A percentile compares a stretch with the other conserved stretches of the same genome.
Conservation (phyloP, 2,113 vertebrate genomes). For the Octodon degus region DNA sequence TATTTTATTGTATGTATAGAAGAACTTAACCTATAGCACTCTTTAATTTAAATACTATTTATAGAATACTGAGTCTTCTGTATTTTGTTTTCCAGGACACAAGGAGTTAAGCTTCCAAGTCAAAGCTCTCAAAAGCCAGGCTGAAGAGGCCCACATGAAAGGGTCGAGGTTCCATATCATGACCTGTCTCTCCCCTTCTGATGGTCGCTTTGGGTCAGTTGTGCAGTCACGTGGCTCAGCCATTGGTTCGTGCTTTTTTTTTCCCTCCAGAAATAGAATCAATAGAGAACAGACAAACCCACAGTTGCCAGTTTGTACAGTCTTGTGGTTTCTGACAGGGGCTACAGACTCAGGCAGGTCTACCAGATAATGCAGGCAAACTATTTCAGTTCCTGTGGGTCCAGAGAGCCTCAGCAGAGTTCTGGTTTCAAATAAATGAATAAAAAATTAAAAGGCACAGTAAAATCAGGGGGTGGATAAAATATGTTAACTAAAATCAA, state of each 20-base stretch:
- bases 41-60: conserved; percentile 20
- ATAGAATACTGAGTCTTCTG: background rate
- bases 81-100: background rate
- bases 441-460: conserved; percentile 82
- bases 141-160: conserved; percentile 65
- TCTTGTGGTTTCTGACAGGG: conserved; percentile 89
- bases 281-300: conserved; percentile 91
- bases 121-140: conserved; percentile 66
- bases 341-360: conserved; percentile 87
- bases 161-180: conserved; percentile 63
- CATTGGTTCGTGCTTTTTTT: conserved; percentile 79
- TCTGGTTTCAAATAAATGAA: conserved; percentile 86
- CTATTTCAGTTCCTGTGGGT: conserved; percentile 92
- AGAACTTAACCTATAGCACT: background rate
- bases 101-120: conserved; percentile 49
- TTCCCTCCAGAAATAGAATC: conserved; percentile 89
- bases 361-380: conserved; percentile 90
- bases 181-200: conserved; percentile 71
- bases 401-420: conserved; percentile 81
- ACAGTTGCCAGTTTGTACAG: conserved; percentile 89
- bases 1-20: background rate
- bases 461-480: conserved; percentile 82
- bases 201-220: conserved; percentile 78
- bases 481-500: conserved; percentile 83
- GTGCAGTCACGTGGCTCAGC: conserved; percentile 85